These are phyloP conservation scores for Corella eumyota DNA, from an alignment of 23 tunicate genomes.

Conservation along the genomic window DNA sequence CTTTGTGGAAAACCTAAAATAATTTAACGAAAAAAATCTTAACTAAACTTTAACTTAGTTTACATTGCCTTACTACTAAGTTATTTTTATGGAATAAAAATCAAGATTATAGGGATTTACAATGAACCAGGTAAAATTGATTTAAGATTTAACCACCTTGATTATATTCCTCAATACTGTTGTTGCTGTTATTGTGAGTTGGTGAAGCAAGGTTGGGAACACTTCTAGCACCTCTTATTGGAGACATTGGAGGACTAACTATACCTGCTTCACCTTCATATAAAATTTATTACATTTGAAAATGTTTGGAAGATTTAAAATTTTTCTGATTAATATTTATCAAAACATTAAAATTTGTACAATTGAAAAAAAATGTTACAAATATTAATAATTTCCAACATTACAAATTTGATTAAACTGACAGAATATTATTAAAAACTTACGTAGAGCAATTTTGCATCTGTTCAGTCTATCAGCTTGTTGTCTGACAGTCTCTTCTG, in stretches of 20 bases:
- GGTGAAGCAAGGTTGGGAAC: conserved; percentile 43
- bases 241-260: conserved; percentile 49
- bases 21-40: no score
- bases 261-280: conserved; percentile 67
- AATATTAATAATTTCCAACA: not conserved
- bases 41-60: no score
- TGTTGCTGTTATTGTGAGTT: no score
- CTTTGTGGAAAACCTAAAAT: no score
- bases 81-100: no score
- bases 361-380: not conserved
- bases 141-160: no score
- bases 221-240: conserved; percentile 56
- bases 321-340: not conserved
- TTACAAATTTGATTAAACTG: no score
- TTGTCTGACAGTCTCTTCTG: conserved; percentile 80
- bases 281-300: not conserved
- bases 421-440: no score
- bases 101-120: no score
- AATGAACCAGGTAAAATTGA: no score
- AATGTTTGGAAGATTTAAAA: not conserved
- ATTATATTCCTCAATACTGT: no score
- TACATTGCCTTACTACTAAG: no score
- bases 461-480: conserved; percentile 79
- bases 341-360: not conserved
- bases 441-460: conserved; percentile 50